Evolutionary conservation across 2,888 invertebrate genomes (phyloP).

Genomic region (Dryomyza anilis): DNA sequence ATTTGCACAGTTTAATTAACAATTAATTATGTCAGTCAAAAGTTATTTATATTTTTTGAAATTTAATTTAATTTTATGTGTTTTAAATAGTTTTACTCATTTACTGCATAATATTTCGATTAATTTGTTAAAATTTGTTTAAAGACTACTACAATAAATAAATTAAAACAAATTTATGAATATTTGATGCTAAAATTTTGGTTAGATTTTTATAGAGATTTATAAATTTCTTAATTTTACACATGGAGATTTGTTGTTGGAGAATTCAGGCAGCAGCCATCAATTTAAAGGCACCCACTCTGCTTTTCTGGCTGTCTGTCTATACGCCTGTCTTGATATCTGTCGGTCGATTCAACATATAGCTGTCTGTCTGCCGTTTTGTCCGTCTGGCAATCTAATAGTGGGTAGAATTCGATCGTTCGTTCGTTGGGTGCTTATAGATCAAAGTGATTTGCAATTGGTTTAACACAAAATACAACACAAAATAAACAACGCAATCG

Average conservation of each 20-base stretch:
- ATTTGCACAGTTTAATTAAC: neutral
- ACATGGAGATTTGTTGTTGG: no score
- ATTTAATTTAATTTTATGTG: neutral
- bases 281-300: conserved; percentile 9
- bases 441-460: conserved; percentile 19
- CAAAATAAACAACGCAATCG: conserved; percentile 1
- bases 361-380: neutral
- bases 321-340: neutral
- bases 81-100: no score
- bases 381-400: neutral
- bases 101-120: no score
- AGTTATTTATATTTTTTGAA: no score
- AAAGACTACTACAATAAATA: no score
- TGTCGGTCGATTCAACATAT: no score
- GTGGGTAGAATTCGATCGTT: neutral
- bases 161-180: no score
- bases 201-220: no score
- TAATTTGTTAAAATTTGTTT: no score
- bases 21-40: neutral
- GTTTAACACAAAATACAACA: conserved; percentile 6
- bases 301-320: neutral
- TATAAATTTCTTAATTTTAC: no score
- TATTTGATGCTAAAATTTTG: no score
- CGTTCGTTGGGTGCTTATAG: conserved; percentile 4
- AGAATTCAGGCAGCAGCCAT: neutral